phyloP scores from a whole-genome alignment of 2,888 invertebrate species.

The Plebejus argus region DNA sequence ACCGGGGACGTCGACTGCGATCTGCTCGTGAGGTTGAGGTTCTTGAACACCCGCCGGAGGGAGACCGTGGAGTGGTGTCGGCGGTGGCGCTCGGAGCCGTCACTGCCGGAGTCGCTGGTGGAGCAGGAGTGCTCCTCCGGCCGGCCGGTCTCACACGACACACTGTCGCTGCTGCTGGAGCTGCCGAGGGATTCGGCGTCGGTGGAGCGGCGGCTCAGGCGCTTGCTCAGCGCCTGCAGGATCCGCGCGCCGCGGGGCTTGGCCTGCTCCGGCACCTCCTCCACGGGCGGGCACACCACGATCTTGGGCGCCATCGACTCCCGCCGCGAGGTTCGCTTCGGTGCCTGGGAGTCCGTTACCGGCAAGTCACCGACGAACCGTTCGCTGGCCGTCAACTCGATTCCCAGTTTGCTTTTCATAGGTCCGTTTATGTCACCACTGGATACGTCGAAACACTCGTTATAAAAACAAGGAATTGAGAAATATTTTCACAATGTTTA shows the following conservation, averaged over 20 bases:
- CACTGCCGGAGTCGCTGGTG: constrained; percentile 84
- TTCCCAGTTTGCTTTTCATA: constrained; percentile 70
- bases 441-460: not conserved
- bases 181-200: constrained; percentile 69
- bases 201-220: constrained; percentile 79
- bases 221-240: constrained; percentile 84
- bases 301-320: constrained; percentile 70
- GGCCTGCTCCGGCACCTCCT: constrained; percentile 79
- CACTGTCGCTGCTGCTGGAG: constrained; percentile 73
- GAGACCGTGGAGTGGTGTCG: constrained; percentile 82
- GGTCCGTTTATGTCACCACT: constrained; percentile 45
- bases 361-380: constrained; percentile 61
- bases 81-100: constrained; percentile 76
- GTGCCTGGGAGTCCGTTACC: constrained; percentile 53
- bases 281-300: constrained; percentile 73
- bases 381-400: constrained; percentile 61
- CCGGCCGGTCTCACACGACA: constrained; percentile 63
- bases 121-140: constrained; percentile 74
- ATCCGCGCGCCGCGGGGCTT: constrained; percentile 82
- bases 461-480: constrained; percentile 24
- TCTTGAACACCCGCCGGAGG: constrained; percentile 86
- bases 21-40: constrained; percentile 82
- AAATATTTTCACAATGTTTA: constrained; percentile 41
- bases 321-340: constrained; percentile 54
- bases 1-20: constrained; percentile 83